Evolutionary conservation across 2,888 invertebrate species (phyloP).

Genomic region (Onchidella celtica): DNA sequence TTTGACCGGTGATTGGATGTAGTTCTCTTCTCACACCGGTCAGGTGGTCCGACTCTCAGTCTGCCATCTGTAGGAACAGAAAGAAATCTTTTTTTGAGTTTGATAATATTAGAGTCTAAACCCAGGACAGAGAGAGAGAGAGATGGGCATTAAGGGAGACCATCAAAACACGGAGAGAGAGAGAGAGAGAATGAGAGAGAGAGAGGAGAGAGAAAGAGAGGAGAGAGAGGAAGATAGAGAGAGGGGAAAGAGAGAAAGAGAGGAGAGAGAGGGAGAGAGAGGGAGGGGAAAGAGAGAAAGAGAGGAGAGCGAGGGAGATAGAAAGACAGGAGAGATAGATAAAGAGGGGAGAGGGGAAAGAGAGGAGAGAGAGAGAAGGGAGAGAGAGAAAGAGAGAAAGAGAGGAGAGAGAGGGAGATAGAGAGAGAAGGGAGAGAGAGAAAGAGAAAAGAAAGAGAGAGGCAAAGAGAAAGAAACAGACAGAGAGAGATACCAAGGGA

Average conservation of each 20-base stretch:
- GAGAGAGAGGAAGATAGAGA: neutral
- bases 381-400: neutral
- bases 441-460: neutral
- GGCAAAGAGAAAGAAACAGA: neutral
- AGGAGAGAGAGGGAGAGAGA: neutral
- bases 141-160: neutral
- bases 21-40: conserved; percentile 34
- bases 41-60: neutral
- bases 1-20: conserved; percentile 35
- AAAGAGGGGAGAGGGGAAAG: neutral
- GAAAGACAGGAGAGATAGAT: neutral
- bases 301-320: neutral
- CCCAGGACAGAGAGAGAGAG: neutral
- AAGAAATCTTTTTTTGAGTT: neutral
- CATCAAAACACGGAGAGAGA: neutral
- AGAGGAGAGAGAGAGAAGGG: neutral
- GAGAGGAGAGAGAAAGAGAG: neutral
- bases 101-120: neutral
- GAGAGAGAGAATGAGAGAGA: neutral
- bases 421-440: neutral
- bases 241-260: neutral
- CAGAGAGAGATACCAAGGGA: neutral
- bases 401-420: neutral
- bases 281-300: neutral
- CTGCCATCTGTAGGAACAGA: conserved; percentile 5